Percentiles rank a stretch among this genome's conserved stretches.
phyloP scores from a whole-genome alignment of 2,888 invertebrate genomes.

The Alentia gelatinosa region DNA sequence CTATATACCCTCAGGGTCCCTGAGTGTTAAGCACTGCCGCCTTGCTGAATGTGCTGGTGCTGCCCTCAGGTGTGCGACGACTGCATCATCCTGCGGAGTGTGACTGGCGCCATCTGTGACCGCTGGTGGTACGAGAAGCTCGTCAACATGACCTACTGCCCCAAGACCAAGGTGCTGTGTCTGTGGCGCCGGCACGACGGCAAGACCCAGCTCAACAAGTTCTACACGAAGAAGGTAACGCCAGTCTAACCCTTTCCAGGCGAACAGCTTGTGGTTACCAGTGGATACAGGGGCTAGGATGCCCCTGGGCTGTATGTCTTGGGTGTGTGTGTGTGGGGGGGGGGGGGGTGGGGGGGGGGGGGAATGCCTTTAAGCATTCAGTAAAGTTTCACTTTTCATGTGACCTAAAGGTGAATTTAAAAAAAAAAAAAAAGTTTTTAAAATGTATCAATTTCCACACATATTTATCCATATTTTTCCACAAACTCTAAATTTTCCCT shows the following conservation, averaged over 20 bases:
- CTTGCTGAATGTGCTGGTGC: not conserved
- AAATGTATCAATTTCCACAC: too few relatives aligned
- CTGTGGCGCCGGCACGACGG: constrained; percentile 94
- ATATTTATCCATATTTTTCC: too few relatives aligned
- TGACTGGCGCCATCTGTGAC: constrained; percentile 82
- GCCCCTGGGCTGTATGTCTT: not conserved
- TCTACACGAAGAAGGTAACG: constrained; percentile 97
- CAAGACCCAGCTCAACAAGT: constrained; percentile 88
- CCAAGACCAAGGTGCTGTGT: constrained; percentile 97
- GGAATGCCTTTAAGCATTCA: not conserved
- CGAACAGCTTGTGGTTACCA: not conserved
- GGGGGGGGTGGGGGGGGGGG: not conserved
- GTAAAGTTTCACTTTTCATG: too few relatives aligned
- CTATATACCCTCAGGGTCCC: too few relatives aligned
- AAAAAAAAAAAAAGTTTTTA: too few relatives aligned
- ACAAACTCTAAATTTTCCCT: too few relatives aligned
- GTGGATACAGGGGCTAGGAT: not conserved
- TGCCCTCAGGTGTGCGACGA: constrained; percentile 98
- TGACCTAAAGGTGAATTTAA: too few relatives aligned
- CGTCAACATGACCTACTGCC: constrained; percentile 99
- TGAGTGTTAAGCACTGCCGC: too few relatives aligned
- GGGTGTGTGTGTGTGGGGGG: not conserved
- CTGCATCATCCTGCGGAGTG: constrained; percentile 84
- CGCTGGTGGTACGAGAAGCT: constrained; percentile 99
- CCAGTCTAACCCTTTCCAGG: not conserved